Evolutionary conservation across 2,888 invertebrate genomes (phyloP), one percentile per base, ranked within the genome.

Genomic region (Corythucha ciliata): DNA sequence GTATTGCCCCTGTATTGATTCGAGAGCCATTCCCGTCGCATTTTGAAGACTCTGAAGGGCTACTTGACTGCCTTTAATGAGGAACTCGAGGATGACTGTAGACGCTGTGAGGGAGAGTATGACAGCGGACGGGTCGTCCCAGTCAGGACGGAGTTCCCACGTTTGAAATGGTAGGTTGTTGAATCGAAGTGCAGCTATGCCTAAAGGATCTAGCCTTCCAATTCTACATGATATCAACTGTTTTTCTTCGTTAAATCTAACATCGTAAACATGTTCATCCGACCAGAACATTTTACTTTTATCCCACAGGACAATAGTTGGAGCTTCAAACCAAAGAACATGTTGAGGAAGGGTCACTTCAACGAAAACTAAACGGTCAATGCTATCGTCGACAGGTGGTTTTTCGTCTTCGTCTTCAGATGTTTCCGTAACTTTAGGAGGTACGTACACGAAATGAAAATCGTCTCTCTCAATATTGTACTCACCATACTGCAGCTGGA

Each of bases 241-340:
- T 63, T 86, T 85, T 62, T 89, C 88, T 65, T 90, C 90, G 64
- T 87, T 87, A 63, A 81, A 89, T 66, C 87, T 86, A 53, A 78
- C 74, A 58, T 86, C 86, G 61, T 85, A 83, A 6, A 85, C 74
- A 61, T 81, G 80, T 59, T 80, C 76, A 18, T 74, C 78, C 1
- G 80, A 80, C 86, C 86, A 86, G 36, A 74, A 71, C 3, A 66
- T 60, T 63, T 64, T 65, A 56, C 68, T 68, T 48, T 69, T 70
- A 55, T 81, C 77, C 83, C 85, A 85, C 59, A 81, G 81, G 44
- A 82, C 80, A 2, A 67, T 67, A 27, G 80, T 73, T 0, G 86
- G 86, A 0, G 85, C 84, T 61, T 86, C 86, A 48, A 80, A 78
- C 86, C 86, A 85, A 61, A 84, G 72, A 29, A 83, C 77, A 1